phyloP scores from a whole-genome alignment of 2,888 invertebrate species.

The Mythimna pallens region DNA sequence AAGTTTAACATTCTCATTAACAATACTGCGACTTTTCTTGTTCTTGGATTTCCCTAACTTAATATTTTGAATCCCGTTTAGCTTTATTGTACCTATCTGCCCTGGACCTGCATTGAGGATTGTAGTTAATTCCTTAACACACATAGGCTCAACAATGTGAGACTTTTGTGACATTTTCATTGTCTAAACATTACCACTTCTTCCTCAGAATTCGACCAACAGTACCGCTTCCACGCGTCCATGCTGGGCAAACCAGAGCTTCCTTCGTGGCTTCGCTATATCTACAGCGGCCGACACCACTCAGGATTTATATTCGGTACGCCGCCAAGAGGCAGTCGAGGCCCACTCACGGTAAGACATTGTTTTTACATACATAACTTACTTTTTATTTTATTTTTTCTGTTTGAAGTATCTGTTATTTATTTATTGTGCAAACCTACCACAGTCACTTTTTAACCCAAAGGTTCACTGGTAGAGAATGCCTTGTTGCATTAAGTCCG shows the following conservation, averaged over 20 bases:
- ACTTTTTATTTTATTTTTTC: too few relatives aligned
- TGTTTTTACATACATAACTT: too few relatives aligned
- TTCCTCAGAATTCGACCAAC: conserved; percentile 89
- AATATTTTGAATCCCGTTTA: not conserved
- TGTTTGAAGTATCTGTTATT: too few relatives aligned
- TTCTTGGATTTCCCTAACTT: not conserved
- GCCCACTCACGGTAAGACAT: conserved; percentile 78
- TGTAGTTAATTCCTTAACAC: not conserved
- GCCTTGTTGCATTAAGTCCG: too few relatives aligned
- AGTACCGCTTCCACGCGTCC: conserved; percentile 94
- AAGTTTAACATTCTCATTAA: too few relatives aligned
- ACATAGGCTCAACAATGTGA: too few relatives aligned
- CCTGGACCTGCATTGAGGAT: too few relatives aligned
- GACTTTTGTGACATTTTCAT: not conserved
- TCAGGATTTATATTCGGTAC: conserved; percentile 96
- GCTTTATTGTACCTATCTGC: not conserved
- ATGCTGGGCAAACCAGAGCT: conserved; percentile 95
- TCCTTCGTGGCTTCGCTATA: conserved; percentile 96
- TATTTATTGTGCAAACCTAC: too few relatives aligned
- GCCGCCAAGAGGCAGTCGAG: conserved; percentile 91
- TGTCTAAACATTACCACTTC: not conserved
- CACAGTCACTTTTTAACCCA: too few relatives aligned
- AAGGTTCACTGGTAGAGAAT: too few relatives aligned
- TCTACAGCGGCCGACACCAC: conserved; percentile 94
- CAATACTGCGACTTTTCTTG: not conserved